These are phyloP conservation scores for Lasioglossum oenotherae DNA, from an alignment of 2,888 invertebrate genomes.

Conservation along the genomic window DNA sequence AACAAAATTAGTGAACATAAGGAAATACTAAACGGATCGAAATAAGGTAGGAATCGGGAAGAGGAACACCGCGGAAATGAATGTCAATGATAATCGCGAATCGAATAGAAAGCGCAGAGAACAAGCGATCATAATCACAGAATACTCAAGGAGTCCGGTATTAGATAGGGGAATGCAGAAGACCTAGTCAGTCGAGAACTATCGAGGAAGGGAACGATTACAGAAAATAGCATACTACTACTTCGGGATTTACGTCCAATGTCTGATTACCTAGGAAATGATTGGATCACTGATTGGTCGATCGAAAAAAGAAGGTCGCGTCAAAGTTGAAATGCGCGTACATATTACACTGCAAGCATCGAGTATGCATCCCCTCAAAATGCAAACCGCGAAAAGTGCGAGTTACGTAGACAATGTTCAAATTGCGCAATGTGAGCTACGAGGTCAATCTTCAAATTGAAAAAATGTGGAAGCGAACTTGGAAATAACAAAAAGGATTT, in stretches of 20 bases:
- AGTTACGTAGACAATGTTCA: no score
- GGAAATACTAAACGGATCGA: not conserved
- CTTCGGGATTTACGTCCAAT: not conserved
- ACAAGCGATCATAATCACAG: not conserved
- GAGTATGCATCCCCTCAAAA: not conserved
- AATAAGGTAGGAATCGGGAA: not conserved
- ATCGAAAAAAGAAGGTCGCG: not conserved
- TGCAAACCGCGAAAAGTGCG: not conserved
- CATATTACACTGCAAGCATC: not conserved
- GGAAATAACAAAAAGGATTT: no score
- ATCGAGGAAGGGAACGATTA: not conserved
- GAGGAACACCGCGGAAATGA: not conserved
- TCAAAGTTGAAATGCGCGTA: not conserved
- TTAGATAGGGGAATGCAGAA: not conserved
- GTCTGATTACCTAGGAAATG: slow-evolving; percentile 6
- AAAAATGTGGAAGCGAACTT: no score
- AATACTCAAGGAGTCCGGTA: not conserved
- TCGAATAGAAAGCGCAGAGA: not conserved
- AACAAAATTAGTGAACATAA: not conserved
- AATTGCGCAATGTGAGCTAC: no score
- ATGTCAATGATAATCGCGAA: not conserved
- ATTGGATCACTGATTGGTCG: not conserved
- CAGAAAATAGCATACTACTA: not conserved
- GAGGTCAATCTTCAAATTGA: no score
- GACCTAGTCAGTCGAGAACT: not conserved